Evolutionary conservation across 2,797 vertebrate species (phyloP).

Genomic region (Sebastes taczanowskii): DNA sequence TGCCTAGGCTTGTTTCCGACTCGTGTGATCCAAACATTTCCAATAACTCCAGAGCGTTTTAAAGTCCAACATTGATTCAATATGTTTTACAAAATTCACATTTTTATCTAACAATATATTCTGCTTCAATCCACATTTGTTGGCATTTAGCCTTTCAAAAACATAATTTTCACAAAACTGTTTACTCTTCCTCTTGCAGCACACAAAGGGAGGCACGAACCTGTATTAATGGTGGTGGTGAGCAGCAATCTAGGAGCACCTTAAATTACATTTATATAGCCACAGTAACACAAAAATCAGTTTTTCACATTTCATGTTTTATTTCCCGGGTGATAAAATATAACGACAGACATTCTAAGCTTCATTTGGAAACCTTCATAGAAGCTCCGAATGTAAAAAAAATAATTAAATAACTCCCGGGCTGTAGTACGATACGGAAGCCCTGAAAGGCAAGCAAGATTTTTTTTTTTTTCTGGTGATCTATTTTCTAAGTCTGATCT

Average conservation of each 20-base stretch:
- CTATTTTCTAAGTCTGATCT: accelerated
- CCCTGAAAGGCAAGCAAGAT: too few relatives aligned
- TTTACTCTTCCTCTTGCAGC: neutral
- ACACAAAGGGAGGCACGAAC: neutral
- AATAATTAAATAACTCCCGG: accelerated
- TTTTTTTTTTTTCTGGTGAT: too few relatives aligned
- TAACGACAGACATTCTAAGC: neutral
- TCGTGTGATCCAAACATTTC: neutral
- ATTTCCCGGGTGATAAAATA: neutral
- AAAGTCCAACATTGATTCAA: too few relatives aligned
- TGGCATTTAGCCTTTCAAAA: accelerated
- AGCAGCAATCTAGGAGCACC: neutral
- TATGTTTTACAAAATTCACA: neutral
- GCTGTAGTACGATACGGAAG: too few relatives aligned
- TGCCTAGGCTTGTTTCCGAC: neutral
- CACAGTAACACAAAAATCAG: too few relatives aligned
- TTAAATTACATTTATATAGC: neutral
- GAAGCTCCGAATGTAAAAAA: neutral
- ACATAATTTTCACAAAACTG: neutral
- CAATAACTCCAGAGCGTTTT: neutral
- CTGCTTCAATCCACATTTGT: neutral
- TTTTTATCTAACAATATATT: neutral
- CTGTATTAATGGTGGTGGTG: accelerated
- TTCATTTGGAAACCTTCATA: neutral
- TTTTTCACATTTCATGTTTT: neutral